Conservation (phyloP, 2,888 invertebrate genomes). For the Caprella mutica region DNA sequence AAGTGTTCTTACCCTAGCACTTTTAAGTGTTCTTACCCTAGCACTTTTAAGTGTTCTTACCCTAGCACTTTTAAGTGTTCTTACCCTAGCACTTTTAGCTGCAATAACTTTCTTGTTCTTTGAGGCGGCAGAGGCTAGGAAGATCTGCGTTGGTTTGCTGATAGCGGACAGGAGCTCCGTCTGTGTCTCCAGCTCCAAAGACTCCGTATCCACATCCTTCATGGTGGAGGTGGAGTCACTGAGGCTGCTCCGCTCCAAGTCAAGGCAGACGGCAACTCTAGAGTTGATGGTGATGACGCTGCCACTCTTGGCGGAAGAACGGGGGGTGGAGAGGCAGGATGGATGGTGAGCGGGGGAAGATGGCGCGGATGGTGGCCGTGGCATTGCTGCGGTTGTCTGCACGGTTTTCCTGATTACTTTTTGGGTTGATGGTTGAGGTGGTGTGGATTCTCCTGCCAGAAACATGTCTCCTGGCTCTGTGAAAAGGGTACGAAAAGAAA, state of each 20-base stretch:
- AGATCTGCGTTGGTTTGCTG: neutral
- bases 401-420: neutral
- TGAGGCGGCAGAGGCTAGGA: slow-evolving; percentile 2
- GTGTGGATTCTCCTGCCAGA: slow-evolving; percentile 6
- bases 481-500: no score
- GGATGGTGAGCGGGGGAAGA: no score
- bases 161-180: slow-evolving; percentile 8
- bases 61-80: no score
- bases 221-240: slow-evolving; percentile 5
- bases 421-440: neutral
- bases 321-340: no score
- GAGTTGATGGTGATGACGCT: neutral
- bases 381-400: neutral
- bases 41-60: no score
- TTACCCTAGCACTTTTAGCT: no score
- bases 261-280: slow-evolving; percentile 6
- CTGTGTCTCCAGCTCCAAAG: slow-evolving; percentile 5
- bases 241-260: slow-evolving; percentile 2
- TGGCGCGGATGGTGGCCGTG: no score
- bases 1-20: no score
- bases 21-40: no score
- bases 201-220: slow-evolving; percentile 4
- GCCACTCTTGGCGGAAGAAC: no score
- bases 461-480: slow-evolving; percentile 7
- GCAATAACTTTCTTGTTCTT: no score